phyloP scores from a whole-genome alignment of 2,888 invertebrate species.

The Dryadula phaetusa region DNA sequence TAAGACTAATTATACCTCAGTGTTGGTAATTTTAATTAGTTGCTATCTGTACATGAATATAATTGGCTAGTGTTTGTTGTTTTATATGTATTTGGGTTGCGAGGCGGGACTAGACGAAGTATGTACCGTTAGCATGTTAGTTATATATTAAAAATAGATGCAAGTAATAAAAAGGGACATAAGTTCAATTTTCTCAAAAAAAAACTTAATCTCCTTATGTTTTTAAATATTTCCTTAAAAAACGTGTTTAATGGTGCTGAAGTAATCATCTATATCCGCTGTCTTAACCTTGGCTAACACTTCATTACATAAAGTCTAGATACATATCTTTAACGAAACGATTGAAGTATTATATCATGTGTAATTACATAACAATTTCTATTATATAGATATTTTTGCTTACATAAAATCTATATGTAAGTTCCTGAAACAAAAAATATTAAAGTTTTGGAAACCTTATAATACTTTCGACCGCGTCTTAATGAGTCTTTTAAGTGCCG shows the following conservation, averaged over 20 bases:
- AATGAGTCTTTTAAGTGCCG: conserved; percentile 35
- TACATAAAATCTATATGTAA: not conserved
- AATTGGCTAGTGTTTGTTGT: conserved; percentile 39
- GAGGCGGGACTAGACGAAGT: conserved; percentile 31
- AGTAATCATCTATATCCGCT: no score
- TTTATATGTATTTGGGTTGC: conserved; percentile 44
- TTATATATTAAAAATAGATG: no score
- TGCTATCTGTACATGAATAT: conserved; percentile 39
- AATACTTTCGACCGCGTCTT: conserved; percentile 24
- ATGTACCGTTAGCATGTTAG: conserved; percentile 29
- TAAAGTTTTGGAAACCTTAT: not conserved
- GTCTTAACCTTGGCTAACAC: no score
- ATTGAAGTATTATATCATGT: no score
- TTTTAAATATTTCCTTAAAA: no score
- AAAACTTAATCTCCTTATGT: no score
- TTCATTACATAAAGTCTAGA: no score
- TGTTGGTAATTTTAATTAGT: conserved; percentile 31
- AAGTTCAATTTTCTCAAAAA: not conserved
- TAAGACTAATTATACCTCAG: conserved; percentile 32
- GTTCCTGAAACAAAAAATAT: not conserved
- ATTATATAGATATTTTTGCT: no score
- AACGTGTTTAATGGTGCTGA: no score
- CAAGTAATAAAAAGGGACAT: not conserved
- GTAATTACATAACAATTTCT: no score
- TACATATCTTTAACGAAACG: no score